Base-by-base conservation (phyloP, 2,888 invertebrate genomes). In the Cylloceria caligata region DNA sequence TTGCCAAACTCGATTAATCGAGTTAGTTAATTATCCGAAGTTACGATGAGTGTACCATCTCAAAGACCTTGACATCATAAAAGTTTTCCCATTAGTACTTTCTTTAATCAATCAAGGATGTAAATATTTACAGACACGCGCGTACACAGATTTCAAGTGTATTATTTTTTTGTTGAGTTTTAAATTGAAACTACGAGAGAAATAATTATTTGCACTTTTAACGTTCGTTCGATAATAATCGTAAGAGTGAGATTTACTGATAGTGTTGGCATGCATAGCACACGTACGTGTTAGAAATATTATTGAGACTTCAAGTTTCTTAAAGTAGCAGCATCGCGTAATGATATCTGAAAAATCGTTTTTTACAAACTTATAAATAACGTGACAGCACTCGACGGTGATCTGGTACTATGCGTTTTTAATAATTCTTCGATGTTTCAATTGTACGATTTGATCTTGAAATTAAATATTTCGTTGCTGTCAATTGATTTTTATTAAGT, bases 1-100 rank as follows among this genome's bases (percentile, higher is more conserved):
- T 91, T 92, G 92, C 92, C 92, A 92, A 92, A 92, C 89, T 92
- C 85, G 84, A 88, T 90, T 89, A 90, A 89, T 89, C n/a, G 88
- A 88, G 89, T 89, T 91, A 90, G 88, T 89, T 88, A 87, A 90
- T 68, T 87, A 90, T 89, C 88, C 88, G 85, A 87, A 83, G 83
- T n/a, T n/a, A n/a, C n/a, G n/a, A 76, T 77, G 55, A 74, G 78
- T 76, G 72, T 83, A 80, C 84, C 86, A 84, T 78, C 68, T 64
- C 24, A n/a, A 60, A 69, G 30, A 52, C 34, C 52, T 62, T 73
- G 34, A 71, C 36, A 52, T 62, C 67, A 74, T 57, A 67, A 19
- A 47, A 34, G 21, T 55, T 79, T 82, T 45, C 13, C 42, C 21
- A 67, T 79, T 82, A 27, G 60, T 72, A 80, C n/a, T n/a, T 75